Evolutionary conservation across 1,140 invertebrate species (phyloP).

Genomic region (Euura lappo): DNA sequence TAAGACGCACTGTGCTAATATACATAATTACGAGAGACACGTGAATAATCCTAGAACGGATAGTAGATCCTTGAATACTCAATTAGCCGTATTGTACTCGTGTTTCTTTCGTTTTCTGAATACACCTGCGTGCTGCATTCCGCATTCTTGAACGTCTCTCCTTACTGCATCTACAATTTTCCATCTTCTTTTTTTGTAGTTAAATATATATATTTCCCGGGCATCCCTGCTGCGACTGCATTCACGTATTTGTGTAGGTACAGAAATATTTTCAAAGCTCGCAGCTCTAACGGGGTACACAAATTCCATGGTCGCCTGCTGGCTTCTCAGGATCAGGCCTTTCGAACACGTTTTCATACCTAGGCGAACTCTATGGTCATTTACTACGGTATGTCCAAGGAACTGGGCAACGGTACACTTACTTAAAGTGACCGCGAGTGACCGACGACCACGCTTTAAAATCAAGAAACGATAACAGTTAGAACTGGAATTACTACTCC

Average conservation of each 20-base stretch:
- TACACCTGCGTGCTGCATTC: no score
- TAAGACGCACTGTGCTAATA: not conserved
- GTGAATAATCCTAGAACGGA: no score
- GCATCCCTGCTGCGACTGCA: not conserved
- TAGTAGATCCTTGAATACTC: no score
- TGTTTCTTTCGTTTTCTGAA: no score
- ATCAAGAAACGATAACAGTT: not conserved
- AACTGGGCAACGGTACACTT: conserved; percentile 4
- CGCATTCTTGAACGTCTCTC: no score
- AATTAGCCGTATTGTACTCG: no score
- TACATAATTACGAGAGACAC: not conserved
- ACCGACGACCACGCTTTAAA: not conserved
- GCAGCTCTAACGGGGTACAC: not conserved
- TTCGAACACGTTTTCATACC: not conserved
- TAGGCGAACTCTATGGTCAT: not conserved
- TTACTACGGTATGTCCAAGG: not conserved
- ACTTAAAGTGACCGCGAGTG: conserved; percentile 6
- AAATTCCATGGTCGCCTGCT: not conserved
- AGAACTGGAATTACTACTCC: not conserved
- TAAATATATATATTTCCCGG: not conserved
- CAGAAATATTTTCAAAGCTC: no score
- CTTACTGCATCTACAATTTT: no score
- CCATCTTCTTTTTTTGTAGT: not conserved
- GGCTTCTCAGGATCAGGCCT: not conserved
- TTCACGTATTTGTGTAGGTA: not conserved